Percentiles rank a stretch among this genome's conserved stretches.
Evolutionary conservation across 2,113 vertebrate genomes (phyloP).

Genomic region (Epinephelus fuscoguttatus): DNA sequence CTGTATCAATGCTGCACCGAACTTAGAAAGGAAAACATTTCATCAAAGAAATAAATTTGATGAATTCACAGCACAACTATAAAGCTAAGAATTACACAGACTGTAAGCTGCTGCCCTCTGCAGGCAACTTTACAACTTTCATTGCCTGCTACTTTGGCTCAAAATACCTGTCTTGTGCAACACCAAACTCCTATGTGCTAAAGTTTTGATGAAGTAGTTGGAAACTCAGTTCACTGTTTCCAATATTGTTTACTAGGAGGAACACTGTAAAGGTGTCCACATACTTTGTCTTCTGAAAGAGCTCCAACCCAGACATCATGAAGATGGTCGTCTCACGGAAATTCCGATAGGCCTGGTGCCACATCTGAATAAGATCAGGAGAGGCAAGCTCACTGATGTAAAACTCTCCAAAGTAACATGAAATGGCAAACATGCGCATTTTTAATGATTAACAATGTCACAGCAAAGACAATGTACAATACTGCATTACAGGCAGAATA

Average conservation of each 20-base stretch:
- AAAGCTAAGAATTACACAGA: neutral
- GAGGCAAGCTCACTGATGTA: neutral
- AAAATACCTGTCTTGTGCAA: neutral
- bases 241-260: neutral
- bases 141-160: neutral
- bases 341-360: conserved; percentile 95
- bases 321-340: conserved; percentile 94
- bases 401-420: neutral
- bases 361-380: conserved; percentile 84
- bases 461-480: neutral
- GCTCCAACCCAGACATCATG: conserved; percentile 95
- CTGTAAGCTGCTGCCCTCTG: conserved; percentile 75
- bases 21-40: conserved; percentile 12
- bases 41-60: conserved; percentile 36
- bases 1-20: conserved; percentile 25
- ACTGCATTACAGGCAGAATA: neutral
- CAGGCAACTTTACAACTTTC: conserved; percentile 41
- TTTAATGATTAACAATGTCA: too few relatives aligned
- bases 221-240: neutral
- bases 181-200: neutral
- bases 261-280: conserved; percentile 71
- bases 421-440: neutral
- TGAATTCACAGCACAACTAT: conserved; percentile 57
- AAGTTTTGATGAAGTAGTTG: neutral
- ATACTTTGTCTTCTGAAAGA: conserved; percentile 92